These are phyloP conservation scores for Autographa gamma DNA, from an alignment of 2,888 invertebrate genomes.

Conservation along the genomic window DNA sequence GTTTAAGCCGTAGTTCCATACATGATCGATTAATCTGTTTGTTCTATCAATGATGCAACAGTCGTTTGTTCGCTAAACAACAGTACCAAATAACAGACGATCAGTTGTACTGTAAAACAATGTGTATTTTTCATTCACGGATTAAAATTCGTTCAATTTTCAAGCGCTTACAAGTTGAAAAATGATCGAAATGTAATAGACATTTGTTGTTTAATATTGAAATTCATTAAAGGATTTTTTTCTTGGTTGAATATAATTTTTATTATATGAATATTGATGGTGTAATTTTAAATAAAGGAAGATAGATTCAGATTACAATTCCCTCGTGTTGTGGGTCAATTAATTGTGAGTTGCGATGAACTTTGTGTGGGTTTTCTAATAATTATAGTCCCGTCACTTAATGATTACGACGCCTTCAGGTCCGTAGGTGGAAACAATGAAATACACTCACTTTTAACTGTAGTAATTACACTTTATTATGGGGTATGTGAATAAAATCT, in stretches of 20 bases:
- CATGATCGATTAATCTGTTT: conserved; percentile 5
- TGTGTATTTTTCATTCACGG: background rate
- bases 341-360: background rate
- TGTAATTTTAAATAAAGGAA: background rate
- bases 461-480: background rate
- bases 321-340: background rate
- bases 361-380: background rate
- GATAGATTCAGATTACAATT: background rate
- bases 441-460: background rate
- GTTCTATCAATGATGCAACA: conserved; percentile 6
- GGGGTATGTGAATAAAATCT: no score
- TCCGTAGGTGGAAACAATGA: background rate
- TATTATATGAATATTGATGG: background rate
- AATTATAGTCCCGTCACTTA: background rate
- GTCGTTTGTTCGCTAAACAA: background rate
- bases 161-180: background rate
- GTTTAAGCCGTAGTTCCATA: background rate
- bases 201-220: background rate
- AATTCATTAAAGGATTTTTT: background rate
- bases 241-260: background rate
- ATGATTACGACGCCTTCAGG: background rate
- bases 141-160: background rate
- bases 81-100: background rate
- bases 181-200: background rate
- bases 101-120: background rate